Evolutionary conservation across 2,797 vertebrate genomes (phyloP).

Genomic region (Gallinago nigripennis): DNA sequence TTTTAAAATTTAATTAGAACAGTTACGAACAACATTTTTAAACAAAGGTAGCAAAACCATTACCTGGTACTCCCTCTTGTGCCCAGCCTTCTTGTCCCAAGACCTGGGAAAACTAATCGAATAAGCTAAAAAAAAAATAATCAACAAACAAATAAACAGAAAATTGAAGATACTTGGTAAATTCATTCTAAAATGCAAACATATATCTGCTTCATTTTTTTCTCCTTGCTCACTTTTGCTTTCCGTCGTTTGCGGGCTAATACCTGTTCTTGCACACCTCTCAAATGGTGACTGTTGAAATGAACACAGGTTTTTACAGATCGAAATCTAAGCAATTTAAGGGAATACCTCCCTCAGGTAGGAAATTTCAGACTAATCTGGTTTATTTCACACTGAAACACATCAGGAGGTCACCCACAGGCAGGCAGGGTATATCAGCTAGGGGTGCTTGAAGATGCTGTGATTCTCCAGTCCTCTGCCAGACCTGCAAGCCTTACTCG

Average conservation of each 20-base stretch:
- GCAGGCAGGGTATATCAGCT: not conserved
- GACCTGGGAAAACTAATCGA: conserved; percentile 66
- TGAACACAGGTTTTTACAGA: not conserved
- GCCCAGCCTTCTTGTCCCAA: conserved; percentile 71
- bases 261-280: not conserved
- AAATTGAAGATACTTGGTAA: not conserved
- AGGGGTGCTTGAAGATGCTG: not conserved
- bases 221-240: not conserved
- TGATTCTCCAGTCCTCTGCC: not conserved
- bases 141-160: not conserved
- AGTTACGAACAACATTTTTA: not conserved
- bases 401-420: not conserved
- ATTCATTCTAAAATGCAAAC: not conserved
- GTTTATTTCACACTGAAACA: not conserved
- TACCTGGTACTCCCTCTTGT: conserved; percentile 71
- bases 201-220: not conserved
- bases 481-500: not conserved
- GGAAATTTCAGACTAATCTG: not conserved
- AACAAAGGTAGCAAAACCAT: not conserved
- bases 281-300: not conserved
- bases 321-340: not conserved
- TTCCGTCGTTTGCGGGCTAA: not conserved
- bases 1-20: not conserved
- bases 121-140: conserved; percentile 53
- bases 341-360: not conserved